Evolutionary conservation across 2,888 invertebrate genomes (phyloP).

Genomic region (Tridacna crocea): DNA sequence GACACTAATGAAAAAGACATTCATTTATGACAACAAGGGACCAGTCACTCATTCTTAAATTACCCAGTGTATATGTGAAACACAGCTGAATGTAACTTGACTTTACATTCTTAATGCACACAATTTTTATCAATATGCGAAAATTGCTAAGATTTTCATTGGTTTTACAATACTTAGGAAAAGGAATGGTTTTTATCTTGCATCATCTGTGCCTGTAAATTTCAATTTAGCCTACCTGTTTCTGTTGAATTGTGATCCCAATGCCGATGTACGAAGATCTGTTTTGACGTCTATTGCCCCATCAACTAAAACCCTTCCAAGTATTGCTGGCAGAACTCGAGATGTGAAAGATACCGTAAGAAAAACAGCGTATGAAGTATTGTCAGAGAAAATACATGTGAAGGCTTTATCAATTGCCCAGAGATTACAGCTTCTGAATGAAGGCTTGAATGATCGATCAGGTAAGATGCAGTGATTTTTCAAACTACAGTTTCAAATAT

Average conservation of each 20-base stretch:
- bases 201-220: no score
- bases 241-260: slow-evolving; percentile 87
- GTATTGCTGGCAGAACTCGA: slow-evolving; percentile 89
- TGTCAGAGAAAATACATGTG: slow-evolving; percentile 86
- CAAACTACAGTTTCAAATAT: no score
- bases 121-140: no score
- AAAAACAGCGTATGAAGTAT: slow-evolving; percentile 86
- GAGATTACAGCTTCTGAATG: slow-evolving; percentile 87
- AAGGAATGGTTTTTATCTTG: no score
- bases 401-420: slow-evolving; percentile 88
- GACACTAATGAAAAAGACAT: no score
- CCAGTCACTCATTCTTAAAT: no score
- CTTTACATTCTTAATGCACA: no score
- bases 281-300: slow-evolving; percentile 91
- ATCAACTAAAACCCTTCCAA: slow-evolving; percentile 89
- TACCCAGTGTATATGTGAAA: no score
- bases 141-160: no score
- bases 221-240: slow-evolving; percentile 80
- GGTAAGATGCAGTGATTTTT: slow-evolving; percentile 77
- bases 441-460: slow-evolving; percentile 88
- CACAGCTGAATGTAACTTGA: no score
- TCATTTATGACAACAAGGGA: no score
- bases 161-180: no score
- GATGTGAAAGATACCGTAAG: slow-evolving; percentile 92
- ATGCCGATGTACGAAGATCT: slow-evolving; percentile 89